phyloP scores from a whole-genome alignment of 2,888 invertebrate genomes.

The Lamellibrachia satsuma region DNA sequence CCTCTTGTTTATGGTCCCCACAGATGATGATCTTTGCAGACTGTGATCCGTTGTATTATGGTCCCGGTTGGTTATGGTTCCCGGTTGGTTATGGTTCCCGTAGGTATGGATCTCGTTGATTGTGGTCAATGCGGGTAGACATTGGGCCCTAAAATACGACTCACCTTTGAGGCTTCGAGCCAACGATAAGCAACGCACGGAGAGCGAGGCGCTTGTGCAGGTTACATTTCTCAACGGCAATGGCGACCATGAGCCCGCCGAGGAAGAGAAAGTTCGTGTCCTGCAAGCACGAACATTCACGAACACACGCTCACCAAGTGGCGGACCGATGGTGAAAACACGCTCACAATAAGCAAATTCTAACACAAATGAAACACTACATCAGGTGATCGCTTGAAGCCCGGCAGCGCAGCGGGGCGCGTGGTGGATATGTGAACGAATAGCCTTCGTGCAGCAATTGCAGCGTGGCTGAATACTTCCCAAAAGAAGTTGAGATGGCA shows the following conservation, averaged over 20 bases:
- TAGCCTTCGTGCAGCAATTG: too few species aligned
- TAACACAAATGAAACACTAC: background rate
- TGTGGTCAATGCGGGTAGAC: background rate
- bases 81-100: too few species aligned
- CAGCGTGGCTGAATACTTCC: too few species aligned
- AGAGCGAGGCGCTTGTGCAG: slow-evolving; percentile 84
- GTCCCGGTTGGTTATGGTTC: too few species aligned
- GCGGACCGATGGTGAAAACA: too few species aligned
- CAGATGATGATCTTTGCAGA: too few species aligned
- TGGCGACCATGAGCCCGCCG: slow-evolving; percentile 87
- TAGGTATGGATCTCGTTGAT: background rate
- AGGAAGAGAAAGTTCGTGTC: slow-evolving; percentile 40
- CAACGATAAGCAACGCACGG: slow-evolving; percentile 76
- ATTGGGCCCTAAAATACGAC: background rate
- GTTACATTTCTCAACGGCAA: slow-evolving; percentile 86
- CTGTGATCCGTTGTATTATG: too few species aligned
- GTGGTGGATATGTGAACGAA: too few species aligned
- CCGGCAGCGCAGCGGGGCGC: too few species aligned
- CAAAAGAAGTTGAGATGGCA: too few species aligned
- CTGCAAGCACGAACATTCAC: slow-evolving; percentile 38
- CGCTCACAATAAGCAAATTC: background rate
- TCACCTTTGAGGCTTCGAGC: slow-evolving; percentile 43
- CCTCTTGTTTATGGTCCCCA: too few species aligned
- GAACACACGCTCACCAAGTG: slow-evolving; percentile 34
- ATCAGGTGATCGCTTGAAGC: too few species aligned